Base-by-base conservation (phyloP, 2,113 vertebrate species). In the Aspiorhynchus laticeps region DNA sequence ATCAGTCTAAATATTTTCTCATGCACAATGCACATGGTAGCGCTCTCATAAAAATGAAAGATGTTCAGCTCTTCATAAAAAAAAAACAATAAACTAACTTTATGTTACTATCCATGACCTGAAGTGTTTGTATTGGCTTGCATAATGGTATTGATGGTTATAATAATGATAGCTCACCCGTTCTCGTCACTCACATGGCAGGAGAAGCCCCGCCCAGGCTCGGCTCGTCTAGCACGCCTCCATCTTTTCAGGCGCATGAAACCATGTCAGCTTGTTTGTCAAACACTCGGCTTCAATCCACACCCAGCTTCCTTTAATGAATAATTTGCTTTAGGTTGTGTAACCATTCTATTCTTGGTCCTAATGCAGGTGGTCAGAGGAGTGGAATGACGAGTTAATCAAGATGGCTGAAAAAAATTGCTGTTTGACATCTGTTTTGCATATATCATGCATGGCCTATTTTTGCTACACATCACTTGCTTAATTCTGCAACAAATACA, bases 91-190 rank as follows among this genome's bases (percentile, higher is more conserved):
- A 69, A 69, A 71, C 43, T 5, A 71, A 51, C 19, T 83, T 31
- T 71, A 65, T 36, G 28, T 8, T 69, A 69, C 28, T 48, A 71
- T 83, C 59, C 26, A 12, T 71, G 41, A 31, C 63, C 24, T 33
- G 19, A 71, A 36, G 65, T 83, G 81, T 83, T 83, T 83, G 63
- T 36, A 83, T 83, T 83, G 63, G 81, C 81, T 14, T 71, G 28
- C 21, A 14, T 71, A 67, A 19, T 67, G 26, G 15, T 48, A 26
- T 41, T 82, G 33, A 71, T 83, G 43, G 26, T 69, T 33, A 48
- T 69, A 69, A 83, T 83, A 43, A 31, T 69, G 41, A 83, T 28
- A 83, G 61, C 80, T 46, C n/a, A 31, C 38, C 7, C 59, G 14
- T 82, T 67, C 15, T 46, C 38, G 1, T 46, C n/a, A 31, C 38